Evolutionary conservation across 2,113 vertebrate species (phyloP), one percentile per base, ranked within the genome.

Genomic region (Vombatus ursinus): DNA sequence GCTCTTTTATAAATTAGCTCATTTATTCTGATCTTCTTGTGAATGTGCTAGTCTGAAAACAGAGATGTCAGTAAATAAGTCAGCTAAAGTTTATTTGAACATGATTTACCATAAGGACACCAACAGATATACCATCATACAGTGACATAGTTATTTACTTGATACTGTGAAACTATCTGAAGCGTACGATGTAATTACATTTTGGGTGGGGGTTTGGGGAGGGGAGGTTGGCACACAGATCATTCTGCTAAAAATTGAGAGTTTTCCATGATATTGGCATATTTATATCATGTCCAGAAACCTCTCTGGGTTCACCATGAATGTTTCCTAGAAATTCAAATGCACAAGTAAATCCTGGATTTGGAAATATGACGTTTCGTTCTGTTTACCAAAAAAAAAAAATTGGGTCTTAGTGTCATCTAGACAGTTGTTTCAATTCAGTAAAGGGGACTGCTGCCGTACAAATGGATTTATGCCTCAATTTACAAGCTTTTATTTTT

Each of bases 1-100:
- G 97, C 92, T 96, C 96, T 93, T 98, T 98, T 93, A 96, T 97
- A 98, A 95, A 98, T 98, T 96, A 98, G 96, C 95, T 98, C 96
- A 98, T 97, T 77, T 98, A 97, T 97, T 97, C 95, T 94, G 91
- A 94, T 98, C 95, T 93, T 97, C 47, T 97, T 96, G 77, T 68
- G 90, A 97, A 95, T 92, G 89, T 94, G 92, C 94, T 97, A 96
- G 53, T 96, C 93, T 96, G 95, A 44, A 96, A 97, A 95, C 91
- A 8, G 95, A 94, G 0, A 96, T 95, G 93, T 95, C 92, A 94
- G 68, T 84, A 92, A 93, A 96, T 97, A 94, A 97, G 95, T 96
- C 95, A 96, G 96, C 96, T 96, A 94, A 61, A 94, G 84, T 94
- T 96, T 96, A 84, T 96, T 84, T 93, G 84, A 93, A 97, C 97